A percentile compares a stretch with the other conserved stretches of the same genome.
Conservation (phyloP, 2,888 invertebrate genomes). For the Ctena decussata region DNA sequence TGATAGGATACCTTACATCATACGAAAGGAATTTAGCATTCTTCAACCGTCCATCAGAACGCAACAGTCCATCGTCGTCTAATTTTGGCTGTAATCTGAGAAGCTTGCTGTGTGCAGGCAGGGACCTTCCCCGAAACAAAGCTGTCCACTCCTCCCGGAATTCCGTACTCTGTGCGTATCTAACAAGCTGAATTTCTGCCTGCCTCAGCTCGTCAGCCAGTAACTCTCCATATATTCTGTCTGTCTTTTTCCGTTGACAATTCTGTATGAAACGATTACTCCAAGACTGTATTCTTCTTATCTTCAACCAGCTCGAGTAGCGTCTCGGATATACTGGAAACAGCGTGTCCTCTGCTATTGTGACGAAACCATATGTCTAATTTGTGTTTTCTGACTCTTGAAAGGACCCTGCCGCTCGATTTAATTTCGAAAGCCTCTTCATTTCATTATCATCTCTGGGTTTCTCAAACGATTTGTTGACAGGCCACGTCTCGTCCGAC, state of each 20-base stretch:
- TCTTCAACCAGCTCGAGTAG: background rate
- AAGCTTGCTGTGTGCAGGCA: background rate
- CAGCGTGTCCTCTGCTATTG: background rate
- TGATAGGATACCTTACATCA: too few species aligned
- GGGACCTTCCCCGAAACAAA: too few species aligned
- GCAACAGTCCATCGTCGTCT: background rate
- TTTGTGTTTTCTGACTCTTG: background rate
- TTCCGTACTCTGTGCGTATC: background rate
- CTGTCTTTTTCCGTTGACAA: too few species aligned
- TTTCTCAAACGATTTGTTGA: background rate
- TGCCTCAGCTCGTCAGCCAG: too few species aligned
- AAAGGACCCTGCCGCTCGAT: too few species aligned
- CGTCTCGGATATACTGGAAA: too few species aligned
- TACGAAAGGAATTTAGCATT: too few species aligned
- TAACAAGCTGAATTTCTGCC: too few species aligned
- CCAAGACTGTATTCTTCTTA: background rate
- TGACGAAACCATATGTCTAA: background rate
- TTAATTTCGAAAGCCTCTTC: too few species aligned
- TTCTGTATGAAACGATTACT: too few species aligned
- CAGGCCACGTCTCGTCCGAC: conserved; percentile 15
- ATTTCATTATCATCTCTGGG: background rate
- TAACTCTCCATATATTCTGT: too few species aligned
- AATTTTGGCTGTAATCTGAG: background rate
- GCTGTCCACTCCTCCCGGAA: background rate
- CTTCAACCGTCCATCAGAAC: too few species aligned